These are phyloP conservation scores for Urocolius indicus DNA, from an alignment of 2,113 vertebrate species.

Conservation along the genomic window DNA sequence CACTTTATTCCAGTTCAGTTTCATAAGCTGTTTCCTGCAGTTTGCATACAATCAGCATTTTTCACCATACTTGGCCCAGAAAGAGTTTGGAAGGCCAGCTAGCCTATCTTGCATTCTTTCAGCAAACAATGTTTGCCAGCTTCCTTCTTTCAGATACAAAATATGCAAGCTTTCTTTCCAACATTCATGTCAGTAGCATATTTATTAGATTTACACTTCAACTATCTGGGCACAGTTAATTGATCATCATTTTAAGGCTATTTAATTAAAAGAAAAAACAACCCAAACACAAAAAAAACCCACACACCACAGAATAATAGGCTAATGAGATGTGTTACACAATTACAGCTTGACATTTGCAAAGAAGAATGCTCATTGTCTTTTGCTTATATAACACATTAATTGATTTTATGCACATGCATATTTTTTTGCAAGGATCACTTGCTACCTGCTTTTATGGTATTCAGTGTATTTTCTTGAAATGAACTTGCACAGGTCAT, in stretches of 20 bases:
- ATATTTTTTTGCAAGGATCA: background rate
- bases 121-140: background rate
- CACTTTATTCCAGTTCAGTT: background rate
- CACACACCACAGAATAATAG: background rate
- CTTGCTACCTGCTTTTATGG: background rate
- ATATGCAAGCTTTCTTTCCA: background rate
- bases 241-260: background rate
- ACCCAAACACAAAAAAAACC: background rate
- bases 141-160: background rate
- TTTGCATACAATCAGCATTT: background rate
- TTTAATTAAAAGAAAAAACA: background rate
- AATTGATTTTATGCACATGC: background rate
- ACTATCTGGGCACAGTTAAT: background rate
- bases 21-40: background rate
- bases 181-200: background rate
- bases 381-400: background rate
- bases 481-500: background rate
- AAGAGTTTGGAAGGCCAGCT: constrained; percentile 12
- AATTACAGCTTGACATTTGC: background rate
- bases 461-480: background rate
- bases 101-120: constrained; percentile 3
- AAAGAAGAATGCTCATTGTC: background rate
- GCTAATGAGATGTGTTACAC: background rate
- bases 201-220: background rate
- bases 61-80: background rate